These are phyloP conservation scores for Dermatophagoides farinae DNA, from an alignment of 1,140 invertebrate genomes.

Conservation along the genomic window DNA sequence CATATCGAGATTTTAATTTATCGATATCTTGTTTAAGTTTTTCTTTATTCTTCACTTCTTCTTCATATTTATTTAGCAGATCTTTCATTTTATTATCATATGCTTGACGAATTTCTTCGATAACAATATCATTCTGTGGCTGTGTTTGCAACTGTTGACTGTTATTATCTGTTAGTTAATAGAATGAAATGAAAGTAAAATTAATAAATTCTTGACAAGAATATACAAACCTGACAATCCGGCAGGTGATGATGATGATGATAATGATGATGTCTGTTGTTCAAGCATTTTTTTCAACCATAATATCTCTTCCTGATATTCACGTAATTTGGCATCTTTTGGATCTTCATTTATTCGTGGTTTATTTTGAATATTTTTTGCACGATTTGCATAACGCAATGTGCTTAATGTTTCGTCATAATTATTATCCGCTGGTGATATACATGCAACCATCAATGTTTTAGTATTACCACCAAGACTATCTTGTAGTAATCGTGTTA, in stretches of 20 bases:
- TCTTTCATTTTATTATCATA: constrained; percentile 33
- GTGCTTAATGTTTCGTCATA: constrained; percentile 78
- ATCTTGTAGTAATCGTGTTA: constrained; percentile 68
- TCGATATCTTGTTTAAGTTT: constrained; percentile 37
- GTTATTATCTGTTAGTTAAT: no score
- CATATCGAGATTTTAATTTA: constrained; percentile 34
- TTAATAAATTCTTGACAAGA: background rate
- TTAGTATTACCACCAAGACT: constrained; percentile 85
- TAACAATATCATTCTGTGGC: background rate
- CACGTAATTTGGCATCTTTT: constrained; percentile 63
- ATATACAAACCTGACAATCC: background rate
- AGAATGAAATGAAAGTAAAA: no score
- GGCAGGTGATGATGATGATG: no score
- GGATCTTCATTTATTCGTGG: constrained; percentile 82
- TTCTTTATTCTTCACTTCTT: constrained; percentile 35
- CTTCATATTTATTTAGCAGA: constrained; percentile 33
- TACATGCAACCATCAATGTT: constrained; percentile 79
- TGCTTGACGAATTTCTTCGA: constrained; percentile 22
- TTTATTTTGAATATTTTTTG: constrained; percentile 82
- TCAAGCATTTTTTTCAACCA: constrained; percentile 39
- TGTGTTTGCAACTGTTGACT: background rate
- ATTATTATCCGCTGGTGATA: constrained; percentile 69
- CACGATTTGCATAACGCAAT: constrained; percentile 58
- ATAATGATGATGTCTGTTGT: background rate
- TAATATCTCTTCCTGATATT: constrained; percentile 70